phyloP scores from a whole-genome alignment of 1,140 invertebrate genomes.

The Agrilus planipennis region DNA sequence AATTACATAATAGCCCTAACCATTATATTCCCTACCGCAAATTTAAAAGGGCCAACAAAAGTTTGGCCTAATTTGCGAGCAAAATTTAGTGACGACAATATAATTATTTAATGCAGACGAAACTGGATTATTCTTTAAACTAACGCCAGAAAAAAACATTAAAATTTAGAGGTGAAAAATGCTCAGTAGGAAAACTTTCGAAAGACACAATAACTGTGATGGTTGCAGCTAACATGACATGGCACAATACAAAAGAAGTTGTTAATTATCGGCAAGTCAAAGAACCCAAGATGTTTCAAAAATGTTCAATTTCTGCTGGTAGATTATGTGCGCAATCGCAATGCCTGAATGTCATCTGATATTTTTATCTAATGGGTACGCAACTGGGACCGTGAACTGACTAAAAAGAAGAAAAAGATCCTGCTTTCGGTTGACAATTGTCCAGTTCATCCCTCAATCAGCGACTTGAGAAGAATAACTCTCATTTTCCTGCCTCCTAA shows the following conservation, averaged over 20 bases:
- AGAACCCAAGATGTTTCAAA: background rate
- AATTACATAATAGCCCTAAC: too few relatives aligned
- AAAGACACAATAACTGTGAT: conserved; percentile 4
- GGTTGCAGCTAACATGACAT: too few relatives aligned
- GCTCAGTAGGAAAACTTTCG: background rate
- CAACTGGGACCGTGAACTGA: too few relatives aligned
- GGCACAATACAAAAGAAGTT: too few relatives aligned
- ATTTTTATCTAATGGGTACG: too few relatives aligned
- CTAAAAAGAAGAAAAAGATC: background rate
- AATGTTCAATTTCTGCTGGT: conserved; percentile 17
- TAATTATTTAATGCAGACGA: conserved; percentile 32
- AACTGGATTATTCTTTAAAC: conserved; percentile 32
- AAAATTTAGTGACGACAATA: background rate
- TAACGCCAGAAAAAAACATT: conserved; percentile 27
- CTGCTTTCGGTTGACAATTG: conserved; percentile 6
- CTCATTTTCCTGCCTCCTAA: conserved; percentile 1
- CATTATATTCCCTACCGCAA: too few relatives aligned
- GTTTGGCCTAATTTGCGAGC: background rate
- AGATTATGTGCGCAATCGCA: conserved; percentile 12
- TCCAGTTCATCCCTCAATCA: conserved; percentile 1
- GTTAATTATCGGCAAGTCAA: too few relatives aligned
- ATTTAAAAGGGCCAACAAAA: background rate
- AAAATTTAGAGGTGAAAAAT: conserved; percentile 26
- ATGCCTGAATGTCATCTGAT: conserved; percentile 14
- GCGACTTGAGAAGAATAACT: background rate